A percentile compares a stretch with the other conserved stretches of the same genome.
Evolutionary conservation across 2,797 vertebrate species (phyloP).

Genomic region (Lepilemur ruficaudatus): DNA sequence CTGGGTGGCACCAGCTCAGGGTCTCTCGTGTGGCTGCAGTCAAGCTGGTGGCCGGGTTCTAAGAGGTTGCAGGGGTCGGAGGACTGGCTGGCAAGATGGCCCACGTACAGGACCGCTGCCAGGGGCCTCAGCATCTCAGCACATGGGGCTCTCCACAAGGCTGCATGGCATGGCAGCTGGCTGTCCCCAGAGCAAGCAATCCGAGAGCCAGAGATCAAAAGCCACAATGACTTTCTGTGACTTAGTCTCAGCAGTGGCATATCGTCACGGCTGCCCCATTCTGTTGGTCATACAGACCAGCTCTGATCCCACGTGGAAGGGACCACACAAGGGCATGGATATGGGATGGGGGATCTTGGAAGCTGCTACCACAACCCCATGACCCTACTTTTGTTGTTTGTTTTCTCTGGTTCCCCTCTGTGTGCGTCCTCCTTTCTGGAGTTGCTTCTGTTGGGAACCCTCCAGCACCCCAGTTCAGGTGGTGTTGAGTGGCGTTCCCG

Average conservation of each 20-base stretch:
- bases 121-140: background rate
- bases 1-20: background rate
- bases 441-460: background rate
- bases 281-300: background rate
- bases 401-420: background rate
- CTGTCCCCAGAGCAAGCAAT: background rate
- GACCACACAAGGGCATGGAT: accelerated
- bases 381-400: background rate
- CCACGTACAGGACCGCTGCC: too few relatives aligned
- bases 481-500: background rate
- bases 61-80: background rate
- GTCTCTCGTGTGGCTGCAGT: background rate
- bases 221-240: background rate
- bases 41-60: background rate
- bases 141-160: background rate
- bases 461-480: background rate
- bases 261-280: background rate
- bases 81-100: background rate
- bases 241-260: background rate
- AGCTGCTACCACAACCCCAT: background rate
- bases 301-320: background rate
- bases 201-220: background rate
- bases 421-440: background rate
- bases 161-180: background rate
- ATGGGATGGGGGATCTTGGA: background rate